A percentile compares a stretch with the other conserved stretches of the same genome.
These are phyloP conservation scores for Graphium colonna DNA, from an alignment of 2,888 invertebrate species.

Conservation along the genomic window DNA sequence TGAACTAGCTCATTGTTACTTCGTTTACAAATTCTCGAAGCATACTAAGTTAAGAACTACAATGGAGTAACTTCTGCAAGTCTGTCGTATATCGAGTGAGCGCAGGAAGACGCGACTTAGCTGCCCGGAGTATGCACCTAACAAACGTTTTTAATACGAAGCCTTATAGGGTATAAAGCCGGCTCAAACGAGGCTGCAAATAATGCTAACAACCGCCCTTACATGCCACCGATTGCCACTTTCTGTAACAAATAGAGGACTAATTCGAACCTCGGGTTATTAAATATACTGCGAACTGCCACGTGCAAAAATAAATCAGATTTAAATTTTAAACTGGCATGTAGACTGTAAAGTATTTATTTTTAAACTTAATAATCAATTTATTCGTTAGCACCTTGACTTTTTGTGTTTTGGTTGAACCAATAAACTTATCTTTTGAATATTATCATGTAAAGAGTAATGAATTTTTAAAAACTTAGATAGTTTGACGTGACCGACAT, in stretches of 20 bases:
- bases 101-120: conserved; percentile 12
- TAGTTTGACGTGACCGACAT: no score
- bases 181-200: conserved; percentile 43
- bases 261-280: conserved; percentile 22
- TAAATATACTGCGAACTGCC: conserved; percentile 28
- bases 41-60: conserved; percentile 9
- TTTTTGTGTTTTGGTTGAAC: no score
- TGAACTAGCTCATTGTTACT: neutral
- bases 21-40: conserved; percentile 4
- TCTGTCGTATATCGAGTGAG: conserved; percentile 4
- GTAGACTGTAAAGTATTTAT: no score
- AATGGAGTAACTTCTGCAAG: conserved; percentile 6
- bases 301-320: neutral
- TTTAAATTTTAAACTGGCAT: no score
- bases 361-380: no score
- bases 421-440: no score
- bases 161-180: conserved; percentile 43
- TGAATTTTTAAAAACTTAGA: no score
- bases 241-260: conserved; percentile 14
- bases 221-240: conserved; percentile 32
- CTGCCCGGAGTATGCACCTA: conserved; percentile 19
- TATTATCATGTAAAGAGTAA: no score
- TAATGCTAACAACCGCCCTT: conserved; percentile 46
- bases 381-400: no score
- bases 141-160: conserved; percentile 33